phyloP scores from a whole-genome alignment of 2,113 vertebrate genomes.

The Percina caprodes region DNA sequence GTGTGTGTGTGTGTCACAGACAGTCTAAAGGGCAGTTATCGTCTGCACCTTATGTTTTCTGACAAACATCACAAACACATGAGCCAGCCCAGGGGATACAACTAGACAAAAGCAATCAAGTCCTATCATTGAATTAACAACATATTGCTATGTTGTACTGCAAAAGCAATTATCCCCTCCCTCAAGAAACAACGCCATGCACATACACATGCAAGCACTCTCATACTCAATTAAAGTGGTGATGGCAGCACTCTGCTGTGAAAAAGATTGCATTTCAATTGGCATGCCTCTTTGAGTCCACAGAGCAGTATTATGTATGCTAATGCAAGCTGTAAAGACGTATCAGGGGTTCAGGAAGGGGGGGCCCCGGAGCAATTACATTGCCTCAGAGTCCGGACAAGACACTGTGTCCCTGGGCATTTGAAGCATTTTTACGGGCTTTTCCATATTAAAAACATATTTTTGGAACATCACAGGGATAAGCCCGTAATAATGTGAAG shows the following conservation, averaged over 20 bases:
- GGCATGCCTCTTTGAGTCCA: slow-evolving; percentile 70
- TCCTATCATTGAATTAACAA: slow-evolving; percentile 76
- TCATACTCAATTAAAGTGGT: slow-evolving; percentile 72
- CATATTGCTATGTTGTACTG: slow-evolving; percentile 69
- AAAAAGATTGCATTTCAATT: slow-evolving; percentile 80
- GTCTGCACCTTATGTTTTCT: slow-evolving; percentile 54
- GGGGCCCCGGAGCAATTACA: slow-evolving; percentile 67
- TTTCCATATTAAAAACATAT: slow-evolving; percentile 62
- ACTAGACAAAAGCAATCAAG: slow-evolving; percentile 79
- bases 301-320: slow-evolving; percentile 80
- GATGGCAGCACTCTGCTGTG: slow-evolving; percentile 60
- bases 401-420: slow-evolving; percentile 46
- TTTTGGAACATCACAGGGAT: slow-evolving; percentile 30
- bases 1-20: slow-evolving; percentile 28
- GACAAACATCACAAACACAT: slow-evolving; percentile 61
- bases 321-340: slow-evolving; percentile 78
- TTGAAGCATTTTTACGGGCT: slow-evolving; percentile 41
- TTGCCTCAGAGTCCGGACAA: slow-evolving; percentile 53
- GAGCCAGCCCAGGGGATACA: slow-evolving; percentile 60
- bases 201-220: slow-evolving; percentile 46
- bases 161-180: slow-evolving; percentile 76
- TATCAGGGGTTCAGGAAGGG: slow-evolving; percentile 55
- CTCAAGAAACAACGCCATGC: slow-evolving; percentile 60
- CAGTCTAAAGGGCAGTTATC: slow-evolving; percentile 59
- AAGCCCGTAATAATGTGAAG: slow-evolving; percentile 19